Percentiles rank a stretch among this genome's conserved stretches.
These are phyloP conservation scores for Diabrotica undecimpunctata DNA, from an alignment of 1,140 invertebrate genomes.

Conservation along the genomic window DNA sequence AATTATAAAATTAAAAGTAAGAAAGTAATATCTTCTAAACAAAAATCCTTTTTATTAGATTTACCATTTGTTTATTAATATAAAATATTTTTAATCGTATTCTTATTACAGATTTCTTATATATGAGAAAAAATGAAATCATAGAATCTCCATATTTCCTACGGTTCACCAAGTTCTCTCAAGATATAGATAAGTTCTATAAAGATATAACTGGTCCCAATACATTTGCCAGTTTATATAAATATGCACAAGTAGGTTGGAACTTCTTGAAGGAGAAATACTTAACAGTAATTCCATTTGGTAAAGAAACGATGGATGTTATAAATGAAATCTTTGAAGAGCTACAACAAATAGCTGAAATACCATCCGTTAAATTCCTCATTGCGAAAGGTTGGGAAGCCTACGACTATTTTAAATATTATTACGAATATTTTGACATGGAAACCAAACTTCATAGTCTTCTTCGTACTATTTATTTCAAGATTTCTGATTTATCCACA, in stretches of 20 bases:
- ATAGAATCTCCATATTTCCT: slow-evolving; percentile 77
- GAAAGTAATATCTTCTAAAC: too few relatives aligned
- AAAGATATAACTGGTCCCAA: slow-evolving; percentile 71
- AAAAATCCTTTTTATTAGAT: too few relatives aligned
- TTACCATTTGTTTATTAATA: too few relatives aligned
- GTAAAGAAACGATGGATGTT: slow-evolving; percentile 68
- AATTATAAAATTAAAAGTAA: too few relatives aligned
- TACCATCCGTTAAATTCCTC: slow-evolving; percentile 64
- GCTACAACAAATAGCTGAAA: slow-evolving; percentile 64
- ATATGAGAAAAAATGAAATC: slow-evolving; percentile 71
- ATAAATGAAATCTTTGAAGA: slow-evolving; percentile 66
- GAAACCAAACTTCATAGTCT: slow-evolving; percentile 57
- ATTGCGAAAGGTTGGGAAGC: slow-evolving; percentile 51
- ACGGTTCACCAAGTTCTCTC: slow-evolving; percentile 71
- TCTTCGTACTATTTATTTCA: slow-evolving; percentile 61
- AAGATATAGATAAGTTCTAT: slow-evolving; percentile 73
- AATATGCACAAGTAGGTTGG: slow-evolving; percentile 65
- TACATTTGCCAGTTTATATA: slow-evolving; percentile 68
- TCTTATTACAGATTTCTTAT: slow-evolving; percentile 66
- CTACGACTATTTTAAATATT: slow-evolving; percentile 56
- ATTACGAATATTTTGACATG: slow-evolving; percentile 70
- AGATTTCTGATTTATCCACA: slow-evolving; percentile 64
- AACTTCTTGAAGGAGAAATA: slow-evolving; percentile 70
- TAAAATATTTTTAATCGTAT: too few relatives aligned
- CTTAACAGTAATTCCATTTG: slow-evolving; percentile 72